Evolutionary conservation across 2,888 invertebrate species (phyloP).

Genomic region (Thymelicus sylvestris): DNA sequence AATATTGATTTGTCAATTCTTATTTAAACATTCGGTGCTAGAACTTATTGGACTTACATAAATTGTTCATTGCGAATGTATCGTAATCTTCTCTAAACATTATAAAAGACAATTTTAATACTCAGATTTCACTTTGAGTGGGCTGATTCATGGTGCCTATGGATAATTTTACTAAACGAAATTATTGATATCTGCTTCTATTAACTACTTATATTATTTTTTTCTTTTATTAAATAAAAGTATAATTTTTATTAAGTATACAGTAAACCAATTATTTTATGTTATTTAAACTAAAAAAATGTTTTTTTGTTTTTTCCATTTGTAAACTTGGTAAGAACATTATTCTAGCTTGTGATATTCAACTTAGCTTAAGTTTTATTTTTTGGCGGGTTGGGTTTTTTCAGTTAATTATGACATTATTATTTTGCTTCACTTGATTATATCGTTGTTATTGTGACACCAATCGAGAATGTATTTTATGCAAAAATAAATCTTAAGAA

Average conservation of each 20-base stretch:
- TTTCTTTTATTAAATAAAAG: slow-evolving; percentile 2
- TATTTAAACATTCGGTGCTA: slow-evolving; percentile 48
- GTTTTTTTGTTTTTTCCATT: slow-evolving; percentile 26
- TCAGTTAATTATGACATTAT: slow-evolving; percentile 40
- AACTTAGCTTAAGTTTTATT: slow-evolving; percentile 41
- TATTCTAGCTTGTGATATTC: slow-evolving; percentile 45
- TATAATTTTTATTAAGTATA: slow-evolving; percentile 3
- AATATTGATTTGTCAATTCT: slow-evolving; percentile 11
- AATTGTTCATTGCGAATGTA: not conserved
- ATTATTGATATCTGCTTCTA: slow-evolving; percentile 3
- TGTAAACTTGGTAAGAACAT: slow-evolving; percentile 16
- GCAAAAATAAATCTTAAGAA: slow-evolving; percentile 56
- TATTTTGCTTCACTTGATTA: slow-evolving; percentile 39
- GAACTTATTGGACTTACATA: slow-evolving; percentile 43
- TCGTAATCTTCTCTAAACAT: not conserved
- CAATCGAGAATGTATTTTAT: slow-evolving; percentile 68
- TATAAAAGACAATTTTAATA: slow-evolving; percentile 24
- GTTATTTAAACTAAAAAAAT: slow-evolving; percentile 15
- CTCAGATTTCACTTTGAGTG: slow-evolving; percentile 15
- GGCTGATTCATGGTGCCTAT: slow-evolving; percentile 10
- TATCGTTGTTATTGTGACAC: slow-evolving; percentile 49
- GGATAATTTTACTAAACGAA: not conserved
- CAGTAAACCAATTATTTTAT: not conserved
- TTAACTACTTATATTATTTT: slow-evolving; percentile 2
- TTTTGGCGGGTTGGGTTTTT: slow-evolving; percentile 45